Evolutionary conservation across 2,113 vertebrate species (phyloP).

Genomic region (Notarius quadriscutis): DNA sequence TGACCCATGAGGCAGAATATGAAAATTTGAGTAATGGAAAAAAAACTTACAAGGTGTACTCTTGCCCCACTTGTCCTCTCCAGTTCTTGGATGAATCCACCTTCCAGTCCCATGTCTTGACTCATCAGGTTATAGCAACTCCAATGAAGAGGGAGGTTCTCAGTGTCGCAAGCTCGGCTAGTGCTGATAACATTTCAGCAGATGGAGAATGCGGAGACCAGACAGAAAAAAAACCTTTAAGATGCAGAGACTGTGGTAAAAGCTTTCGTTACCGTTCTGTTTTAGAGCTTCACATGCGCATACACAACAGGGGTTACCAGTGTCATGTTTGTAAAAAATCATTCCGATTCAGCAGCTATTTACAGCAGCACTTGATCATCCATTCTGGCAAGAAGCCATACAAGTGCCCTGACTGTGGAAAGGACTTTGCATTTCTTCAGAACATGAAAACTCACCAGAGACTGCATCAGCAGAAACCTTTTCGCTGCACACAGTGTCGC

Average conservation of each 20-base stretch:
- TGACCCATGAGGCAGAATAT: conserved; percentile 70
- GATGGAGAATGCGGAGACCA: conserved; percentile 55
- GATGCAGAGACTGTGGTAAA: conserved; percentile 74
- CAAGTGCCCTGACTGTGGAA: conserved; percentile 76
- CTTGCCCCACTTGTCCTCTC: conserved; percentile 68
- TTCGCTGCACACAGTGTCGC: conserved; percentile 76
- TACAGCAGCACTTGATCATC: conserved; percentile 77
- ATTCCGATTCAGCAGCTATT: conserved; percentile 75
- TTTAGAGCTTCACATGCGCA: conserved; percentile 76
- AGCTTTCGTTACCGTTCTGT: conserved; percentile 75
- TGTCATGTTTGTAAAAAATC: conserved; percentile 75
- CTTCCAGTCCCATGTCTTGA: conserved; percentile 65
- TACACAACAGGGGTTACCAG: conserved; percentile 76
- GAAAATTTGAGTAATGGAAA: conserved; percentile 61
- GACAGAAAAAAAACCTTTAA: conserved; percentile 60
- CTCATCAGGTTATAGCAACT: conserved; percentile 57
- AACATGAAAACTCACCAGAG: conserved; percentile 78
- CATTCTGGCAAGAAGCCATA: conserved; percentile 77
- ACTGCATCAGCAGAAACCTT: conserved; percentile 77
- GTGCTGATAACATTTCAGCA: conserved; percentile 50
- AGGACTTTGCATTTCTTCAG: conserved; percentile 77
- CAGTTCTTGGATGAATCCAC: conserved; percentile 64
- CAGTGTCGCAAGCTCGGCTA: conserved; percentile 40
- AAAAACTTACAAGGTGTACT: conserved; percentile 50
- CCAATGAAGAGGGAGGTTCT: conserved; percentile 42